A percentile compares a stretch with the other conserved stretches of the same genome.
Evolutionary conservation across 2,797 vertebrate species (phyloP).

Genomic region (Dallia pectoralis): DNA sequence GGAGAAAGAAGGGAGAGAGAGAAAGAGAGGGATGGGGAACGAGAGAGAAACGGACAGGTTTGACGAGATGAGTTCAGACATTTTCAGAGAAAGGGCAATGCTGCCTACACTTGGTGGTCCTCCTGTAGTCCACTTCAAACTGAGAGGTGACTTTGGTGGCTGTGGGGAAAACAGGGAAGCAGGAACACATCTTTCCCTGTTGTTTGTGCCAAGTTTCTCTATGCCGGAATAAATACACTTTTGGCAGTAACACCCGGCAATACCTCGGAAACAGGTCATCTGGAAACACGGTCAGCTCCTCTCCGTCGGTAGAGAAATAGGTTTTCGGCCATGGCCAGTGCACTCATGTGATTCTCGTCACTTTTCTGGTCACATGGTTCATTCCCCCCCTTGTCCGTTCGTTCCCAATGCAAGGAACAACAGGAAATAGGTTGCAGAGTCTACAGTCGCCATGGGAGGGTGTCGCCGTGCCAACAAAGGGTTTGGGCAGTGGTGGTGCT

Average conservation of each 20-base stretch:
- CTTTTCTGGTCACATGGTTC: too few species aligned
- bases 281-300: too few species aligned
- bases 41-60: conserved; percentile 3
- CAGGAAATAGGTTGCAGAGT: conserved; percentile 38
- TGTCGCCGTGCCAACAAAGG: conserved; percentile 43
- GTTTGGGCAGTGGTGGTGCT: conserved; percentile 5
- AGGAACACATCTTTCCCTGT: not conserved
- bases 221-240: not conserved
- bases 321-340: too few species aligned
- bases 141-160: not conserved
- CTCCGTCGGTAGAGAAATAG: too few species aligned
- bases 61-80: conserved; percentile 39
- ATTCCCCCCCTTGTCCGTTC: not conserved
- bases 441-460: conserved; percentile 29
- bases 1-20: not conserved
- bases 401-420: not conserved
- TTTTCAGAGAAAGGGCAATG: conserved; percentile 43
- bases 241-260: not conserved
- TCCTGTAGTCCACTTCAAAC: conserved; percentile 7
- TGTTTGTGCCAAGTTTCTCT: not conserved
- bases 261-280: not conserved
- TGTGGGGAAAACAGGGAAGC: not conserved
- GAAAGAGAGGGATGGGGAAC: not conserved
- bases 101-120: conserved; percentile 32
- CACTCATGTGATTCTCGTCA: too few species aligned